Percentiles rank a stretch among this genome's conserved stretches.
Evolutionary conservation across 2,888 invertebrate species (phyloP).

Genomic region (Platerodrilus igneus): DNA sequence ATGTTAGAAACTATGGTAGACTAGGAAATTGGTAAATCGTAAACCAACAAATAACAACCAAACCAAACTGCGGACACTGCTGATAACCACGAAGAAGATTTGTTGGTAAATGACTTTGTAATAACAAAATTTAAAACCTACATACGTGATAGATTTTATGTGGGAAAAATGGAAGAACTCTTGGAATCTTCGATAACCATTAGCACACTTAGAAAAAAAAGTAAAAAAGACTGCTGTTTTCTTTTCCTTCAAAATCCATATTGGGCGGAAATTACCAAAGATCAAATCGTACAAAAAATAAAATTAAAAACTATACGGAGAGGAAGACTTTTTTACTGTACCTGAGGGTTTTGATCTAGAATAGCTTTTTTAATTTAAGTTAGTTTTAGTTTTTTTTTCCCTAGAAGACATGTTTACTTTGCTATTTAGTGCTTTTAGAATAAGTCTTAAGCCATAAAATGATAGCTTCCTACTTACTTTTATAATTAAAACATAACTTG

Average conservation of each 20-base stretch:
- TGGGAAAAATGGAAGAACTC: neutral
- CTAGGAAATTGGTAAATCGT: too few relatives aligned
- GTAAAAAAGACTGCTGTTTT: too few relatives aligned
- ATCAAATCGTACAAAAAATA: constrained; percentile 5
- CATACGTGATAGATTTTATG: too few relatives aligned
- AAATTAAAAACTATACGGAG: neutral
- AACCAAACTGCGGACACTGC: neutral
- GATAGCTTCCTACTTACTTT: neutral
- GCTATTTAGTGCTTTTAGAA: neutral
- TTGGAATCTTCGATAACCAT: neutral
- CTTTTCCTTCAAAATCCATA: neutral
- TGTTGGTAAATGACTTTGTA: neutral
- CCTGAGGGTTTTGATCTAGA: neutral
- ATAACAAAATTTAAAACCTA: neutral
- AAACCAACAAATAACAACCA: too few relatives aligned
- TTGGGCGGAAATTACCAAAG: neutral
- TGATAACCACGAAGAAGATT: too few relatives aligned
- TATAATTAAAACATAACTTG: too few relatives aligned
- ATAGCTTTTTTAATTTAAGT: neutral
- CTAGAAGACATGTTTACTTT: too few relatives aligned
- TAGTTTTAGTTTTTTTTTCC: too few relatives aligned
- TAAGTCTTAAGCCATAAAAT: too few relatives aligned
- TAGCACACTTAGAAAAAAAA: neutral
- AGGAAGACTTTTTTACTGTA: neutral
- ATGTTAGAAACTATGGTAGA: too few relatives aligned